Evolutionary conservation across 2,888 invertebrate species (phyloP).

Genomic region (Oscheius sp.): DNA sequence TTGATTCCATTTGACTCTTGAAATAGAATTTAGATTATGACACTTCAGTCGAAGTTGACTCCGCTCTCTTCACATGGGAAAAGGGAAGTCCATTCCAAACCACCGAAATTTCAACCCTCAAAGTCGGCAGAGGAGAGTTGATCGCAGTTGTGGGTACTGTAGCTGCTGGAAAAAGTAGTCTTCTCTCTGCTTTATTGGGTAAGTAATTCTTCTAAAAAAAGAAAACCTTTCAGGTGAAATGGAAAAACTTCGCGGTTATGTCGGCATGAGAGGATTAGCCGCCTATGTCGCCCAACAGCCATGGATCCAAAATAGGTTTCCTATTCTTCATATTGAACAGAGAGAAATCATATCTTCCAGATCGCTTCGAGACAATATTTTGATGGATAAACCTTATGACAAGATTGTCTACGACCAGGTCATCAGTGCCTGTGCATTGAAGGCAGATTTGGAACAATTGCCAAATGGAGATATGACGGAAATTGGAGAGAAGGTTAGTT

Average conservation of each 20-base stretch:
- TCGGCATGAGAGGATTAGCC: conserved; percentile 73
- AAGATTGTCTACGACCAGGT: conserved; percentile 27
- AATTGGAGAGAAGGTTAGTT: conserved; percentile 64
- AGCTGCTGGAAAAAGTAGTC: conserved; percentile 54
- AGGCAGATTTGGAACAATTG: conserved; percentile 58
- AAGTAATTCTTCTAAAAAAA: conserved; percentile 6
- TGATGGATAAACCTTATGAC: conserved; percentile 34
- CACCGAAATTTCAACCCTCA: conserved; percentile 34
- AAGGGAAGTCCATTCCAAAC: conserved; percentile 28
- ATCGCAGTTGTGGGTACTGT: conserved; percentile 49
- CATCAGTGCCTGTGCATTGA: conserved; percentile 55
- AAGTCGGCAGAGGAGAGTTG: conserved; percentile 36
- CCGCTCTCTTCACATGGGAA: conserved; percentile 46
- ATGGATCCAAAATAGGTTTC: conserved; percentile 91
- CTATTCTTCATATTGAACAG: background rate
- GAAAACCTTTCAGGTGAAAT: conserved; percentile 76
- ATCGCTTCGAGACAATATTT: conserved; percentile 34
- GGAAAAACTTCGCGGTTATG: conserved; percentile 60
- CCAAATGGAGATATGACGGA: conserved; percentile 65
- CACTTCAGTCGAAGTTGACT: conserved; percentile 41
- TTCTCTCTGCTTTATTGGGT: conserved; percentile 48
- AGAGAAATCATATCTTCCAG: background rate
- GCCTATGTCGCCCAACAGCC: conserved; percentile 94
- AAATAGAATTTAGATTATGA: conserved; percentile 37
- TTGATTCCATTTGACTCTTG: background rate